Percentiles rank a stretch among this genome's conserved stretches.
Evolutionary conservation across 2,797 vertebrate genomes (phyloP).

Genomic region (Acanthurus tractus): DNA sequence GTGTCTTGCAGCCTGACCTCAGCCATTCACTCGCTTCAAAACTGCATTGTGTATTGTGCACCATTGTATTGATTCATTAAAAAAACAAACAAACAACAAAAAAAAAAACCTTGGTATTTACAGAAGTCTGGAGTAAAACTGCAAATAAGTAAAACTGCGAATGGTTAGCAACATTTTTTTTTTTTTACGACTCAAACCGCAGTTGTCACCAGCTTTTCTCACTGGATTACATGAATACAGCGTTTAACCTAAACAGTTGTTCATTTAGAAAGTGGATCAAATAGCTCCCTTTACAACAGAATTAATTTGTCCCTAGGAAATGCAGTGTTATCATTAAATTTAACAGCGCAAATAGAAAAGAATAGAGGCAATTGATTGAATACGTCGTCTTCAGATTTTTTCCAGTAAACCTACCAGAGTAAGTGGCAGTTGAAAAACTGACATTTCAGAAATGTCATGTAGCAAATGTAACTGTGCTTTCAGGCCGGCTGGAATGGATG

Average conservation of each 20-base stretch:
- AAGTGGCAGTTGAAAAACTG: background rate
- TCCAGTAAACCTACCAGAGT: background rate
- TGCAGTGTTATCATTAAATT: background rate
- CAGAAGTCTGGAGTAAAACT: background rate
- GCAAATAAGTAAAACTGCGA: background rate
- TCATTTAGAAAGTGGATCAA: background rate
- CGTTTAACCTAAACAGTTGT: background rate
- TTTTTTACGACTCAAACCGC: constrained; percentile 1
- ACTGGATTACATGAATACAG: background rate
- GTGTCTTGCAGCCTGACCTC: background rate
- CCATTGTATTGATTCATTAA: background rate
- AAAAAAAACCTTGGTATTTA: background rate
- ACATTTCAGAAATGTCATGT: too few species aligned
- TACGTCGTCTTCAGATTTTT: background rate
- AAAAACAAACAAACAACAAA: background rate
- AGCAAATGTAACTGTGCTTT: background rate
- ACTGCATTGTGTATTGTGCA: background rate
- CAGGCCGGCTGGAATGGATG: background rate
- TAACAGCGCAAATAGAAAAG: background rate
- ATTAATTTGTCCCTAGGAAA: background rate
- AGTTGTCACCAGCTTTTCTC: background rate
- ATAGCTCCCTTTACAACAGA: background rate
- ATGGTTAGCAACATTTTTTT: background rate
- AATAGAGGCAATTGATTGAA: background rate
- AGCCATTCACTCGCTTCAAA: background rate